Evolutionary conservation across 2,113 vertebrate genomes (phyloP).

Genomic region (Hepsetus odoe): DNA sequence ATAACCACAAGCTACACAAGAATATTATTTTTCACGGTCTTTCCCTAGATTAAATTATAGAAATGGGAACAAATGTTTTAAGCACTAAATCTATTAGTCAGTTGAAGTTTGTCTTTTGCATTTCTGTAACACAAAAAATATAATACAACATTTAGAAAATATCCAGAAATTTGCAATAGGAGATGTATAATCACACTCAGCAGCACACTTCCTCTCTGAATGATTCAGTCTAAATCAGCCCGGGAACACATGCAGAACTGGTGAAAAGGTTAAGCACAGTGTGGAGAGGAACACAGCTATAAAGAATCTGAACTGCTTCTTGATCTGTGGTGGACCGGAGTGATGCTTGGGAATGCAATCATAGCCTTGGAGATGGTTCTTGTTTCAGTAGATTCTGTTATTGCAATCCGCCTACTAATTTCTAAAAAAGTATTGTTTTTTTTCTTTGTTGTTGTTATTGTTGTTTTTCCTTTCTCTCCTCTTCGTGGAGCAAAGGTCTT

Average conservation of each 20-base stretch:
- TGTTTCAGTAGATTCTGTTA: slow-evolving; percentile 62
- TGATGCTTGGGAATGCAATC: slow-evolving; percentile 45
- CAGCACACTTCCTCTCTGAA: slow-evolving; percentile 14
- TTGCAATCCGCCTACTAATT: slow-evolving; percentile 70
- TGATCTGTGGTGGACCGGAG: slow-evolving; percentile 5
- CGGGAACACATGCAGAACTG: slow-evolving; percentile 44
- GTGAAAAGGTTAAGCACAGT: slow-evolving; percentile 53
- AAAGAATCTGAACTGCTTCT: slow-evolving; percentile 17
- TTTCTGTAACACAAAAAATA: too few species aligned
- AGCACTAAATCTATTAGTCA: too few species aligned
- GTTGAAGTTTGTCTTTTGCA: too few species aligned
- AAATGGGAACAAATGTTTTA: too few species aligned
- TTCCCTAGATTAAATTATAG: too few species aligned
- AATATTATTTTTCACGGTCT: too few species aligned
- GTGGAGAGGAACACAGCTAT: slow-evolving; percentile 24
- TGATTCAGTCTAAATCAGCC: slow-evolving; percentile 31
- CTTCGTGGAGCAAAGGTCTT: slow-evolving; percentile 60
- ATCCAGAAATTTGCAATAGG: too few species aligned
- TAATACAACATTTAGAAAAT: too few species aligned
- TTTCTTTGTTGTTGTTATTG: too few species aligned
- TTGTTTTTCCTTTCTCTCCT: slow-evolving; percentile 43
- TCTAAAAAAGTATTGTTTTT: slow-evolving; percentile 56
- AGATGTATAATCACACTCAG: neutral
- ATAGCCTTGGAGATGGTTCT: slow-evolving; percentile 55
- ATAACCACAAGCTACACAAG: too few species aligned